Percentiles rank a stretch among this genome's conserved stretches.
Evolutionary conservation across 1,140 invertebrate genomes (phyloP).

Genomic region (Hyles euphorbiae): DNA sequence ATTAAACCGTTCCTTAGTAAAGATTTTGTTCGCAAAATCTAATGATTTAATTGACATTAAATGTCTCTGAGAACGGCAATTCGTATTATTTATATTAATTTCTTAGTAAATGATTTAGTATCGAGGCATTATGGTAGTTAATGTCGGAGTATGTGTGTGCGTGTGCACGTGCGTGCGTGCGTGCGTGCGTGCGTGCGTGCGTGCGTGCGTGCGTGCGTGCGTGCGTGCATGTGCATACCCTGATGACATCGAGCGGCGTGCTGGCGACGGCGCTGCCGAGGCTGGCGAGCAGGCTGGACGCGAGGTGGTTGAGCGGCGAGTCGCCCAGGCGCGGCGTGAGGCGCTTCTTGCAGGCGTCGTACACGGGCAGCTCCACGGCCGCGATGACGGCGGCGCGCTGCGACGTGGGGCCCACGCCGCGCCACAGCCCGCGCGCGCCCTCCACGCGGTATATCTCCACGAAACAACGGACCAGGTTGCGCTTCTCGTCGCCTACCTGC

Average conservation of each 20-base stretch:
- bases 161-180: conserved; percentile 45
- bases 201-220: conserved; percentile 1
- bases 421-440: conserved; percentile 55
- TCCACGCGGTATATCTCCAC: conserved; percentile 42
- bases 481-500: conserved; percentile 57
- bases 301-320: conserved; percentile 89
- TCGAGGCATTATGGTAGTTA: no score
- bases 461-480: conserved; percentile 48
- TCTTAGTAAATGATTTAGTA: no score
- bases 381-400: conserved; percentile 94
- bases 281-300: conserved; percentile 94
- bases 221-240: conserved; percentile 80
- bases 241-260: conserved; percentile 95
- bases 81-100: no score
- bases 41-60: no score
- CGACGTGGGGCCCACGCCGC: conserved; percentile 93
- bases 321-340: conserved; percentile 85
- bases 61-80: no score
- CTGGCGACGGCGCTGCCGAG: conserved; percentile 94
- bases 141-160: background rate
- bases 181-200: conserved; percentile 6
- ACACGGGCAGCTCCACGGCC: conserved; percentile 94
- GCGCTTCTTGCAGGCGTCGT: conserved; percentile 92
- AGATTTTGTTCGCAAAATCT: no score
- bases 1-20: no score